Evolutionary conservation across 2,797 vertebrate genomes (phyloP).

Genomic region (Coendou prehensilis): DNA sequence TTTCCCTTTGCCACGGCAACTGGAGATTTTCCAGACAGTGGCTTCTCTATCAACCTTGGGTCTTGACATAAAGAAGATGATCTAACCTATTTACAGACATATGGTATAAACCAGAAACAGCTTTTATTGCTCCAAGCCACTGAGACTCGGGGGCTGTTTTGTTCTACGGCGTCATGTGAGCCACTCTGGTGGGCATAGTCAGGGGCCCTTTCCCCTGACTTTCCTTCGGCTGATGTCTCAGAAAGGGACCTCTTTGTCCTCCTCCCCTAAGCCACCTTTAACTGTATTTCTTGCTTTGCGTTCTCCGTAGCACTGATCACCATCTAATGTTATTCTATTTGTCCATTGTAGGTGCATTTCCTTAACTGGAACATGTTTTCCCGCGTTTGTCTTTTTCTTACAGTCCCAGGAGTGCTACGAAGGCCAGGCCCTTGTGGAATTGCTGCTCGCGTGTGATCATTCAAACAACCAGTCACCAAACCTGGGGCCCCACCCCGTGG

Average conservation of each 20-base stretch:
- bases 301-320: neutral
- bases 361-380: neutral
- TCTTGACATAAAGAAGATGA: neutral
- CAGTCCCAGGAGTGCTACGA: accelerated
- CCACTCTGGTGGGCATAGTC: neutral
- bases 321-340: neutral
- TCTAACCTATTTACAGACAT: neutral
- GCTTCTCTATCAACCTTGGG: neutral
- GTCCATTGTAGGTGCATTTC: neutral
- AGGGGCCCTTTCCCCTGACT: neutral
- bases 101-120: neutral
- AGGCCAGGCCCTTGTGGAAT: accelerated
- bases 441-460: neutral
- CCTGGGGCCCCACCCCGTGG: neutral
- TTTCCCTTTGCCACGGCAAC: conserved; percentile 52
- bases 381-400: accelerated
- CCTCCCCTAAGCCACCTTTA: neutral
- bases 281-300: accelerated
- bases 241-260: neutral
- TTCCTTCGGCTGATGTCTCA: accelerated
- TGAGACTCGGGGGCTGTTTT: neutral
- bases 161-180: neutral
- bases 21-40: neutral
- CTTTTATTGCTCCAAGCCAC: neutral
- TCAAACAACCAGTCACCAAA: no score